Evolutionary conservation across 2,888 invertebrate genomes (phyloP).

Genomic region (Eugnorisma glareosa): DNA sequence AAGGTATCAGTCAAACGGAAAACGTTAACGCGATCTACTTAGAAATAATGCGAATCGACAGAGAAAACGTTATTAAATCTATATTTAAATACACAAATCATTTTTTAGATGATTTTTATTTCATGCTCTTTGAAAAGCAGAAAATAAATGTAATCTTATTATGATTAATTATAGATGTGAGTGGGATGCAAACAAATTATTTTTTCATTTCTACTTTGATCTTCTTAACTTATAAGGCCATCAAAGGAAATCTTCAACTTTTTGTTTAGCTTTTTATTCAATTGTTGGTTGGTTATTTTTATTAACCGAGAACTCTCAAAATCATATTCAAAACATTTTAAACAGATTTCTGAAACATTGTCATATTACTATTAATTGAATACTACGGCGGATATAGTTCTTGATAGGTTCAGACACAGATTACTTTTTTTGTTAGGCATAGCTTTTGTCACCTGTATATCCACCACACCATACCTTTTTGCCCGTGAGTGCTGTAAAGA

Average conservation of each 20-base stretch:
- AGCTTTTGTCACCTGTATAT: background rate
- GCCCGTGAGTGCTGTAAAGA: background rate
- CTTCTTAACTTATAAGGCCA: background rate
- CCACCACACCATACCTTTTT: background rate
- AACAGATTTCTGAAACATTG: no score
- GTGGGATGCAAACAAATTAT: background rate
- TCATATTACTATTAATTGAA: no score
- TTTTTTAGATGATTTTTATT: background rate
- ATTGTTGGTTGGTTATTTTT: background rate
- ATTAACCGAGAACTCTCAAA: background rate
- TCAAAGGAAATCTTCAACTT: background rate
- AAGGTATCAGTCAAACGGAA: background rate
- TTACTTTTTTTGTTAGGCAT: background rate
- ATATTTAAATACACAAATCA: background rate
- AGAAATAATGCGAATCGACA: background rate
- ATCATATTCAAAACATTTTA: background rate
- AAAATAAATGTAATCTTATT: background rate
- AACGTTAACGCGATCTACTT: slow-evolving; percentile 5
- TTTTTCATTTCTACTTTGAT: background rate
- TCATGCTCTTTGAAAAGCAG: slow-evolving; percentile 8
- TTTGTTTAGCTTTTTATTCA: background rate
- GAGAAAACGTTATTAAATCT: background rate
- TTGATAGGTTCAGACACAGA: background rate
- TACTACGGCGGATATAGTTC: no score
- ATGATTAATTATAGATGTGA: background rate